These are phyloP conservation scores for Listrodromus nycthemerus DNA, from an alignment of 2,888 invertebrate species.

Conservation along the genomic window DNA sequence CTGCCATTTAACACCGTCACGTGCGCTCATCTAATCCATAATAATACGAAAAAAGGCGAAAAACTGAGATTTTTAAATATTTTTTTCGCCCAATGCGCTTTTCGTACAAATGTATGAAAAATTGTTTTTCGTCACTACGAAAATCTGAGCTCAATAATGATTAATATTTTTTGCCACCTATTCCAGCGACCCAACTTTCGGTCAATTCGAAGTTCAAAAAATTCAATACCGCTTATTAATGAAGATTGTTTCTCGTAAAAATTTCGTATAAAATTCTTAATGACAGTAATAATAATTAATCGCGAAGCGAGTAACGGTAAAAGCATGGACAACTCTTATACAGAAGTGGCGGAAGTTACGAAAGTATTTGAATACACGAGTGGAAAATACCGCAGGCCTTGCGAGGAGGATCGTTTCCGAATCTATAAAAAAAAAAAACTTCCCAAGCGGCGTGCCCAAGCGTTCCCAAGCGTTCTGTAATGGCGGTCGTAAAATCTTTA, in stretches of 20 bases:
- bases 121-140: too few species aligned
- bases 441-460: constrained; percentile 63
- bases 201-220: too few species aligned
- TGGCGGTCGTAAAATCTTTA: constrained; percentile 74
- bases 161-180: too few species aligned
- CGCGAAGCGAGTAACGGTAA: background rate
- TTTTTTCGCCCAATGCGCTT: too few species aligned
- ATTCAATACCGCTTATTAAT: too few species aligned
- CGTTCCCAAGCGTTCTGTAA: constrained; percentile 63
- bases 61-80: too few species aligned
- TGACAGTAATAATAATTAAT: background rate
- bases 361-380: background rate
- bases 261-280: too few species aligned
- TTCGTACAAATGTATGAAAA: too few species aligned
- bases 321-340: background rate
- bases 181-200: too few species aligned
- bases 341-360: background rate
- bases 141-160: too few species aligned
- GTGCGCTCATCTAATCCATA: constrained; percentile 25
- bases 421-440: constrained; percentile 77
- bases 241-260: too few species aligned
- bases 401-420: constrained; percentile 63
- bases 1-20: constrained; percentile 10
- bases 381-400: background rate
- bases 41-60: background rate